A percentile compares a stretch with the other conserved stretches of the same genome.
Evolutionary conservation across 2,113 vertebrate genomes (phyloP).

Genomic region (Microtus pennsylvanicus): DNA sequence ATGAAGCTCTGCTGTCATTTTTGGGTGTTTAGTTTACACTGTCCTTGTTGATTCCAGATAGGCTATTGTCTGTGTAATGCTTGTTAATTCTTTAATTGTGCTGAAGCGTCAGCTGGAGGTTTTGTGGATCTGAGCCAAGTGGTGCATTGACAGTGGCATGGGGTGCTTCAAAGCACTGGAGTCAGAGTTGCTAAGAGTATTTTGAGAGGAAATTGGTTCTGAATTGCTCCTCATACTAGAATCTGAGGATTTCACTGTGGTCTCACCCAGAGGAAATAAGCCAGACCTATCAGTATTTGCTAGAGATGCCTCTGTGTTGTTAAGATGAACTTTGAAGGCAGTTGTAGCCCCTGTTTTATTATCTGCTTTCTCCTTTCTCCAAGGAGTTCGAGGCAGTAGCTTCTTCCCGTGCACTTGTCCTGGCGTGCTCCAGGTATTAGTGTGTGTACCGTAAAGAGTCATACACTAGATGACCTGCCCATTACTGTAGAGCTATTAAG

Average conservation of each 20-base stretch:
- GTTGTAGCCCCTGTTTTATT: neutral
- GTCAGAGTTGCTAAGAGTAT: neutral
- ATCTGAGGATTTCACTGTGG: neutral
- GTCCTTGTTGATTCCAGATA: neutral
- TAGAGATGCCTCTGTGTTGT: neutral
- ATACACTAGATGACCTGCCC: neutral
- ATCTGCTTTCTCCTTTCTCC: neutral
- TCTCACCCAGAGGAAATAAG: neutral
- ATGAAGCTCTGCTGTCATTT: neutral
- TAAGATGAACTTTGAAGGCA: neutral
- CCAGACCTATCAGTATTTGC: neutral
- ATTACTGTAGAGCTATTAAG: neutral
- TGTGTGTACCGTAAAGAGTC: neutral
- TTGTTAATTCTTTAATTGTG: neutral
- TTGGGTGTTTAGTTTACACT: neutral
- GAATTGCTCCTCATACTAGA: neutral
- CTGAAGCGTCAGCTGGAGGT: neutral
- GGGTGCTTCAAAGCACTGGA: neutral
- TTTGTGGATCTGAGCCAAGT: neutral
- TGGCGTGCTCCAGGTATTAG: neutral
- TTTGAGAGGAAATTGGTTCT: slow-evolving; percentile 35
- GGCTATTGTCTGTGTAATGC: neutral
- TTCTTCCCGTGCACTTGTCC: neutral
- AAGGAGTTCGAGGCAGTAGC: neutral
- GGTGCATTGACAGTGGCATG: neutral